Conservation (phyloP, 2,113 vertebrate species). For the Eulemur rufifrons region DNA sequence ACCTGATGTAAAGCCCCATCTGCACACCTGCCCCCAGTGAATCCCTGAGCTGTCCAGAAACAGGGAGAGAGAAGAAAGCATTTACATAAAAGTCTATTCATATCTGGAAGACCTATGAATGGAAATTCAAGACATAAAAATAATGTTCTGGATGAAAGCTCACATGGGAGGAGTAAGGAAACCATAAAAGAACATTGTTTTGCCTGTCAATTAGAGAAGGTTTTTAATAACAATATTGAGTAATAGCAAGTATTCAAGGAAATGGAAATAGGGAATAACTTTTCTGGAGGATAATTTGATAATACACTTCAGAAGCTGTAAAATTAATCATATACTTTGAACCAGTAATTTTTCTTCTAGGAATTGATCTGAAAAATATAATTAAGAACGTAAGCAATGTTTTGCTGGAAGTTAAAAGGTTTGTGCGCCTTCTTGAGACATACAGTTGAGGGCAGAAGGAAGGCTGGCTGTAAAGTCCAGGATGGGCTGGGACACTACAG, state of each 20-base stretch:
- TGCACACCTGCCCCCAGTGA: background rate
- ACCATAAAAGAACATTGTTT: background rate
- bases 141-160: background rate
- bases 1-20: background rate
- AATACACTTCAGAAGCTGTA: conserved; percentile 44
- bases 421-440: background rate
- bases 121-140: conserved; percentile 26
- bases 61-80: background rate
- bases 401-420: conserved; percentile 33
- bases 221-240: background rate
- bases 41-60: background rate
- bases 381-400: background rate
- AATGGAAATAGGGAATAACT: background rate
- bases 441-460: background rate
- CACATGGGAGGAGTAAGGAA: background rate
- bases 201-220: background rate
- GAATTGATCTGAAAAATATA: conserved; percentile 31
- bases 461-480: background rate
- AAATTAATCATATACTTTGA: conserved; percentile 13
- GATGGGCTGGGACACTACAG: too few species aligned
- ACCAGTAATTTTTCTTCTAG: conserved; percentile 6
- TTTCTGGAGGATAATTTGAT: conserved; percentile 13
- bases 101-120: background rate
- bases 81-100: background rate
- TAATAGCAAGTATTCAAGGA: conserved; percentile 24